Evolutionary conservation across 2,888 invertebrate species (phyloP), one percentile per base, ranked within the genome.

Genomic region (Julus scanicus): DNA sequence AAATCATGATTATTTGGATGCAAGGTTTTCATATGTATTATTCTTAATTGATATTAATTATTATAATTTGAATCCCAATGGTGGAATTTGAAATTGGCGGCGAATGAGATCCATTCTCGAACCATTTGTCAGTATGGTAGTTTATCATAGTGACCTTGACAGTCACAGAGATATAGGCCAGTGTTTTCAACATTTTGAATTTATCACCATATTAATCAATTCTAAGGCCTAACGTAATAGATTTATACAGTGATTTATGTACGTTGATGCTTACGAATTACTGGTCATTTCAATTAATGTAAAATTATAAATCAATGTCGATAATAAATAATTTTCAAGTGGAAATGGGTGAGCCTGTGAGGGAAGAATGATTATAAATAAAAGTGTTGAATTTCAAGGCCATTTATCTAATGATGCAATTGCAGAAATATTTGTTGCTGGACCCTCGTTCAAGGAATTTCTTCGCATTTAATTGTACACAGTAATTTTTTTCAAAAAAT

Each of bases 271-370:
- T 29, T 29, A 29, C 9, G 20, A 71, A 71, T 71, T 29, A n/a
- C 9, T 71, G 71, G 71, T 71, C 29, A 8, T 9, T 71, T 71
- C 29, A 11, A 71, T 71, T 71, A 29, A 29, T 29, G 71, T 11
- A 29, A 44, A 44, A 44, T 44, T 44, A 44, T 44, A 44, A 71
- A 71, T 71, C 71, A 29, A 29, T 71, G 71, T 71, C 71, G 71
- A 29, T 29, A 20, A 71, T 71, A 71, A 71, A 71, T 71, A 71
- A 71, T 71, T 71, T 71, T 71, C 71, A 71, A 71, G 71, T 71
- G 20, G 71, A 71, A 29, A 5, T 63, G 63, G 6, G n/a, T n/a
- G n/a, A n/a, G 44, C 44, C 4, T 44, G 29, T 29, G 71, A 6
- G 71, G 71, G 20, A 29, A 9, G 9, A 71, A 71, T 71, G 71